Conservation (phyloP, 2,888 invertebrate genomes). For the Sericinus montela region DNA sequence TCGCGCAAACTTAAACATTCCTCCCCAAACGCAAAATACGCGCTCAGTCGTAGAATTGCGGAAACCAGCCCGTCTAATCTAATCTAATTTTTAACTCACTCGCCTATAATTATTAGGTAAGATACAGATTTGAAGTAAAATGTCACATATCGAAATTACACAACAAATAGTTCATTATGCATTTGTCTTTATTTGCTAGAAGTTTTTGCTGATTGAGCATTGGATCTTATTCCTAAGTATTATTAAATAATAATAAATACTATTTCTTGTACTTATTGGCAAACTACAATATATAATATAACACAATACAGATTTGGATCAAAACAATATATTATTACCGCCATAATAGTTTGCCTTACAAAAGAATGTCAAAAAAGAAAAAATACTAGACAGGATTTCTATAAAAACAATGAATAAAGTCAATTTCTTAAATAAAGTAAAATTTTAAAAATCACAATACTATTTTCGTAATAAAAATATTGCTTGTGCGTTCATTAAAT, state of each 20-base stretch:
- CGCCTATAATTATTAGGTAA: too few relatives aligned
- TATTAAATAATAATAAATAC: conserved; percentile 16
- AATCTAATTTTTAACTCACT: too few relatives aligned
- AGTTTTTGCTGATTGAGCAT: conserved; percentile 13
- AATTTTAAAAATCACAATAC: conserved; percentile 8
- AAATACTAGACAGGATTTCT: background rate
- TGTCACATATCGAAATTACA: too few relatives aligned
- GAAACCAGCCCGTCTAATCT: too few relatives aligned
- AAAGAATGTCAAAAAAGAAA: too few relatives aligned
- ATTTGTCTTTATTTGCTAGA: conserved; percentile 15
- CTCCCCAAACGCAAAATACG: too few relatives aligned
- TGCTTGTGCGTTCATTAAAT: conserved; percentile 23
- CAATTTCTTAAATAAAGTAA: conserved; percentile 4
- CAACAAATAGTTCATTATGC: background rate
- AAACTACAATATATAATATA: conserved; percentile 6
- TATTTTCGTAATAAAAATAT: conserved; percentile 5
- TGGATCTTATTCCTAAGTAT: conserved; percentile 13
- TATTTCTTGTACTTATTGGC: conserved; percentile 17
- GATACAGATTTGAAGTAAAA: too few relatives aligned
- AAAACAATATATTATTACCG: too few relatives aligned
- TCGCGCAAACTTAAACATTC: too few relatives aligned
- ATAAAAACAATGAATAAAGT: conserved; percentile 1
- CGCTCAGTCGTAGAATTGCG: too few relatives aligned
- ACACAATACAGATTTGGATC: conserved; percentile 7
- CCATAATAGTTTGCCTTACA: too few relatives aligned